Evolutionary conservation across 2,888 invertebrate species (phyloP).

Genomic region (Eilema griseolum): DNA sequence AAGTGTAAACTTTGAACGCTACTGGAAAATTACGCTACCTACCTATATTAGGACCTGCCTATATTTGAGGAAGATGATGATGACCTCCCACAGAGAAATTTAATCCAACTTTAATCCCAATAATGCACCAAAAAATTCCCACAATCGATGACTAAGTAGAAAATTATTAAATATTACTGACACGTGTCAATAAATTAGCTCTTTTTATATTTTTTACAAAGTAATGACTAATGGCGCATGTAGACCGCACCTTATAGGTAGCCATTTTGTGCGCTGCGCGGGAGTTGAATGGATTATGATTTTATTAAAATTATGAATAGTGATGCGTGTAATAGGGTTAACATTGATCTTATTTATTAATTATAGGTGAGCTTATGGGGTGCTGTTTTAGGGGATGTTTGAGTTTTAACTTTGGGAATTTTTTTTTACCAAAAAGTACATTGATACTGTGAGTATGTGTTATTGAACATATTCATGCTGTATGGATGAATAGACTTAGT

Average conservation of each 20-base stretch:
- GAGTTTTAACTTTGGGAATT: too few relatives aligned
- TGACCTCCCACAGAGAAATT: constrained; percentile 35
- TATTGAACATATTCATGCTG: too few relatives aligned
- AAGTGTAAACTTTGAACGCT: too few relatives aligned
- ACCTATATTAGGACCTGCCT: too few relatives aligned
- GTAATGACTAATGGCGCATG: constrained; percentile 30
- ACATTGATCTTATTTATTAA: constrained; percentile 31
- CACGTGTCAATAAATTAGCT: constrained; percentile 70
- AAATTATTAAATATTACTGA: constrained; percentile 60
- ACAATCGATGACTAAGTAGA: constrained; percentile 65
- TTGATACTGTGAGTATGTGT: too few relatives aligned
- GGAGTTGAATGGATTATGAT: constrained; percentile 46
- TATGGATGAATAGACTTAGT: too few relatives aligned
- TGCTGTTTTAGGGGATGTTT: background rate
- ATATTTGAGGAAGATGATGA: background rate
- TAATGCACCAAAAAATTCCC: constrained; percentile 61
- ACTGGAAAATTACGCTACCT: too few relatives aligned
- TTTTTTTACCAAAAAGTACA: too few relatives aligned
- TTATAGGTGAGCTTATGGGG: background rate
- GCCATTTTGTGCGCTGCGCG: constrained; percentile 27
- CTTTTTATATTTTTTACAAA: constrained; percentile 46
- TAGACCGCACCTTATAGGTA: constrained; percentile 44
- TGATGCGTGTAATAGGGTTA: constrained; percentile 46
- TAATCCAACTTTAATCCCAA: constrained; percentile 18
- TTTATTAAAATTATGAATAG: constrained; percentile 26